Percentiles rank a stretch among this genome's conserved stretches.
These are phyloP conservation scores for Amphipoea oculea DNA, from an alignment of 2,888 invertebrate species.

Conservation along the genomic window DNA sequence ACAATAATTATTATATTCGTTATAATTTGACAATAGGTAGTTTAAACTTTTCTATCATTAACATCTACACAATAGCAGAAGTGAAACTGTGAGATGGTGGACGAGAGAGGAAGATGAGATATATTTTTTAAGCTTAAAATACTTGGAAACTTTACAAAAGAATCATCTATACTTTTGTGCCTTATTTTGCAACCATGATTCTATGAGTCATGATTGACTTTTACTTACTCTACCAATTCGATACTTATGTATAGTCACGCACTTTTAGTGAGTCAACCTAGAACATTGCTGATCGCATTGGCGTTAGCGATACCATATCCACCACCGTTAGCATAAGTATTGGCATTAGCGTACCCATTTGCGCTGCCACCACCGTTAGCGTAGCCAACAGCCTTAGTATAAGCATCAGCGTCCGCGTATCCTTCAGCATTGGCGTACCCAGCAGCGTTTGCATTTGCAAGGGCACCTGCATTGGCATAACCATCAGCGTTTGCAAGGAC, in stretches of 20 bases:
- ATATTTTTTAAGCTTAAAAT: neutral
- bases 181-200: neutral
- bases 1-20: neutral
- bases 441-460: neutral
- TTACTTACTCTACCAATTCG: neutral
- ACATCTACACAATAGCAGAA: neutral
- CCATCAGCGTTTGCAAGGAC: neutral
- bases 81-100: neutral
- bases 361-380: neutral
- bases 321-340: neutral
- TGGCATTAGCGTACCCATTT: conserved; percentile 12
- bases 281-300: neutral
- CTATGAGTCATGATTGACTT: too few species aligned
- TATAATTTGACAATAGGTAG: neutral
- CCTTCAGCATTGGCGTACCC: neutral
- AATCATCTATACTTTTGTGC: neutral
- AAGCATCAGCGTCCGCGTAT: neutral
- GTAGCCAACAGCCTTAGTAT: conserved; percentile 2
- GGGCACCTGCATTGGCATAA: neutral
- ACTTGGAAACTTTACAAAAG: neutral
- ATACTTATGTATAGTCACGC: neutral
- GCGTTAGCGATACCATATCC: neutral
- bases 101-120: neutral
- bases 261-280: neutral
- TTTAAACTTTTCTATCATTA: neutral